Conservation (phyloP, 2,113 vertebrate species). For the Labrus mixtus region DNA sequence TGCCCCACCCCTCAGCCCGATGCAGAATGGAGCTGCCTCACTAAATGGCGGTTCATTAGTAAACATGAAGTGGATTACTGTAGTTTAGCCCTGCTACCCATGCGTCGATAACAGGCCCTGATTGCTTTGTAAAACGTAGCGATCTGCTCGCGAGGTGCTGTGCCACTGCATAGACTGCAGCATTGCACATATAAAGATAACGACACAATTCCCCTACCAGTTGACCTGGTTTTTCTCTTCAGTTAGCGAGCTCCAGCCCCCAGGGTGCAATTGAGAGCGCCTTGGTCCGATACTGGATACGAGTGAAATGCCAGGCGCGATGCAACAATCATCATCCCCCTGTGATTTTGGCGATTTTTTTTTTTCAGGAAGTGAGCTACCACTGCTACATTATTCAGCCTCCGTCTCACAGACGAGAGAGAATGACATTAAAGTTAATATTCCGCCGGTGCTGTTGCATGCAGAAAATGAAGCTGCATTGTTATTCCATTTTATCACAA, state of each 20-base stretch:
- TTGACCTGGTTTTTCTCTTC: slow-evolving; percentile 80
- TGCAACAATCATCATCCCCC: slow-evolving; percentile 70
- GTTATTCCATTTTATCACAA: slow-evolving; percentile 35
- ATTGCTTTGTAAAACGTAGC: slow-evolving; percentile 71
- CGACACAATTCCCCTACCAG: slow-evolving; percentile 73
- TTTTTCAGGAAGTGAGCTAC: slow-evolving; percentile 68
- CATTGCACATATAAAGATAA: slow-evolving; percentile 72
- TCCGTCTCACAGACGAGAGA: slow-evolving; percentile 63
- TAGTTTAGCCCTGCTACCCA: slow-evolving; percentile 64
- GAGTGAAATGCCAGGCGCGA: slow-evolving; percentile 63
- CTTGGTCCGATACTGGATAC: slow-evolving; percentile 72
- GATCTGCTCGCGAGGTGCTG: slow-evolving; percentile 52
- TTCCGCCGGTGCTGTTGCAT: slow-evolving; percentile 53
- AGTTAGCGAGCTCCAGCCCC: slow-evolving; percentile 68
- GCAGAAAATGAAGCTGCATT: slow-evolving; percentile 47
- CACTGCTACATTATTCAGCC: slow-evolving; percentile 70
- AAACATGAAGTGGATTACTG: slow-evolving; percentile 75
- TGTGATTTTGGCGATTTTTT: slow-evolving; percentile 64
- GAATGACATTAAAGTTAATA: slow-evolving; percentile 77
- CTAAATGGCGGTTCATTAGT: slow-evolving; percentile 71
- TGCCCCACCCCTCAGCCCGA: slow-evolving; percentile 23
- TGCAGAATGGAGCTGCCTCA: slow-evolving; percentile 36
- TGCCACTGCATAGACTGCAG: slow-evolving; percentile 62
- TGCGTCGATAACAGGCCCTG: slow-evolving; percentile 67
- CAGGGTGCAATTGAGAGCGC: slow-evolving; percentile 73